A percentile compares a stretch with the other conserved stretches of the same genome.
These are phyloP conservation scores for Augochlorella aurata DNA, from an alignment of 2,888 invertebrate species.

Conservation along the genomic window DNA sequence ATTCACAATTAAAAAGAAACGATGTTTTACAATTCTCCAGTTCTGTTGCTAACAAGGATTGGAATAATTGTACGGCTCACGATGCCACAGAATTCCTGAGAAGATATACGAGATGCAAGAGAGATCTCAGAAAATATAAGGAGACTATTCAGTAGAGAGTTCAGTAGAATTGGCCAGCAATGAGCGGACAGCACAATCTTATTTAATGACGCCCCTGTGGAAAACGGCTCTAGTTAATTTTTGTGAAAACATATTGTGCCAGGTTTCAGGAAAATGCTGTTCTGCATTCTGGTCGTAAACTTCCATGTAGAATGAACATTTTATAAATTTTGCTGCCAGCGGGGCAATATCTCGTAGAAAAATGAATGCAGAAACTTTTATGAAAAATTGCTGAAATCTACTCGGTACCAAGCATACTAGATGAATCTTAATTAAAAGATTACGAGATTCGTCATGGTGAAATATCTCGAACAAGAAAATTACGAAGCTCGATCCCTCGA, in stretches of 20 bases:
- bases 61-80: too few species aligned
- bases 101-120: too few species aligned
- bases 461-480: not conserved
- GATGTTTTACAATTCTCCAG: too few species aligned
- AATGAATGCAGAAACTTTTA: not conserved
- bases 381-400: not conserved
- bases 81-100: too few species aligned
- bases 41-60: too few species aligned
- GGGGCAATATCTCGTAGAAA: not conserved
- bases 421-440: slow-evolving; percentile 3
- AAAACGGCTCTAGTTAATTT: not conserved
- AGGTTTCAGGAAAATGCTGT: not conserved
- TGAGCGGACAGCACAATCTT: not conserved
- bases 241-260: not conserved
- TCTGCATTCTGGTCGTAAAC: not conserved
- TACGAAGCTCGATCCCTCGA: not conserved
- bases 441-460: not conserved
- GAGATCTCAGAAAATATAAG: too few species aligned
- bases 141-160: too few species aligned
- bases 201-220: not conserved
- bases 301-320: not conserved
- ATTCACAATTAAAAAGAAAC: too few species aligned
- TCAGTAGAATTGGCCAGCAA: too few species aligned
- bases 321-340: not conserved
- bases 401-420: not conserved